Conservation (phyloP, 2,888 invertebrate species). For the Scaptomyza cyrtandrae region DNA sequence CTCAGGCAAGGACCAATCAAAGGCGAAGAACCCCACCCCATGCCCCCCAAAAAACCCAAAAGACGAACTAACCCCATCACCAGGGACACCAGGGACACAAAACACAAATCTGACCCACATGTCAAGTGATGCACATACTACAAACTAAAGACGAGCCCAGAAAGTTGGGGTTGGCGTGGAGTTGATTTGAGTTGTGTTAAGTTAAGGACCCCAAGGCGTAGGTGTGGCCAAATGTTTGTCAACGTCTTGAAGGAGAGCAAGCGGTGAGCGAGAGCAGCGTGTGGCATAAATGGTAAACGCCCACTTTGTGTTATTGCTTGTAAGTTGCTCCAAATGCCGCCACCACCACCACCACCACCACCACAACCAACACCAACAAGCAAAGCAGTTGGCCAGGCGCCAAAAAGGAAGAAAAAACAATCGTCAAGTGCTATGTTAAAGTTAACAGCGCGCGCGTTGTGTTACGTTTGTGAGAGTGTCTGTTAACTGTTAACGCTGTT, state of each 20-base stretch:
- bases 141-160: conserved; percentile 18
- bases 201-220: conserved; percentile 47
- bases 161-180: neutral
- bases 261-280: conserved; percentile 48
- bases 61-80: conserved; percentile 31
- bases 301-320: conserved; percentile 69
- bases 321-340: conserved; percentile 48
- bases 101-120: conserved; percentile 54
- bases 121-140: conserved; percentile 45
- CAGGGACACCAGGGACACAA: neutral
- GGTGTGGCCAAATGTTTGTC: conserved; percentile 71
- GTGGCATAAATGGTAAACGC: conserved; percentile 70
- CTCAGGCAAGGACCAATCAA: conserved; percentile 43
- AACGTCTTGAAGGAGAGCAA: conserved; percentile 55
- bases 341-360: conserved; percentile 23
- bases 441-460: conserved; percentile 53
- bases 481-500: conserved; percentile 23
- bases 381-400: conserved; percentile 48
- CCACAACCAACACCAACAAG: conserved; percentile 3
- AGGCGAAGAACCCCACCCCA: conserved; percentile 31
- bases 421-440: conserved; percentile 35
- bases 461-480: conserved; percentile 39
- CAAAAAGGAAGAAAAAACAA: conserved; percentile 50
- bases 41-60: conserved; percentile 12
- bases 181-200: neutral